These are phyloP conservation scores for Sebastes vulpes DNA, from an alignment of 2,797 vertebrate genomes.

Conservation along the genomic window DNA sequence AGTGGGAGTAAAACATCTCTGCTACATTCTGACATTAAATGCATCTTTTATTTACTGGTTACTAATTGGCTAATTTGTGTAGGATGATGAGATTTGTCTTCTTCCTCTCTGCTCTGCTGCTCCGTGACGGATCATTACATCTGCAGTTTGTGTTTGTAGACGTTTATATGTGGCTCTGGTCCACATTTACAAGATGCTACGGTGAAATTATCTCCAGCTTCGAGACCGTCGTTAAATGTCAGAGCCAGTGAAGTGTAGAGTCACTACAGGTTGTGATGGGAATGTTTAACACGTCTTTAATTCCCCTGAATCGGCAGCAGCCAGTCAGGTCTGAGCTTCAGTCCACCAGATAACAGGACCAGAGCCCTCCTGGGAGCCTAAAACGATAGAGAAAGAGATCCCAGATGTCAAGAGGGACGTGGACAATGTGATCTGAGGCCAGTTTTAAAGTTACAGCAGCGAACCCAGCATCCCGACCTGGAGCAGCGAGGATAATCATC, in stretches of 20 bases:
- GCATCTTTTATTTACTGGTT: not conserved
- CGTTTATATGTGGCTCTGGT: too few relatives aligned
- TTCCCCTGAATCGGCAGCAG: not conserved
- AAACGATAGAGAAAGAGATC: not conserved
- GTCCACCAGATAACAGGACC: not conserved
- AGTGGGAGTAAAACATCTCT: not conserved
- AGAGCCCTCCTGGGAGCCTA: not conserved
- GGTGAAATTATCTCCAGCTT: not conserved
- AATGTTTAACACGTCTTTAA: not conserved
- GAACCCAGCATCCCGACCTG: not conserved
- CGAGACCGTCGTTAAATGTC: not conserved
- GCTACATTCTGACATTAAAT: not conserved
- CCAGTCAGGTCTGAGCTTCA: not conserved
- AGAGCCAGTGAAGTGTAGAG: not conserved
- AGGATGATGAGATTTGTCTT: not conserved
- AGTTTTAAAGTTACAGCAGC: conserved; percentile 8
- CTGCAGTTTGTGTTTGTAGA: not conserved
- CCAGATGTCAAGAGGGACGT: not conserved
- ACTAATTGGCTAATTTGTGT: not conserved
- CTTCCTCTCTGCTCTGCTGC: not conserved
- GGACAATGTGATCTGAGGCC: not conserved
- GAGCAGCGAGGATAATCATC: not conserved
- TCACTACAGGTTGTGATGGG: not conserved
- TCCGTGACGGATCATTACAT: not conserved
- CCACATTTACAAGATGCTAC: not conserved